These are phyloP conservation scores for Heterohyrax brucei DNA, from an alignment of 2,797 vertebrate genomes.

Conservation along the genomic window DNA sequence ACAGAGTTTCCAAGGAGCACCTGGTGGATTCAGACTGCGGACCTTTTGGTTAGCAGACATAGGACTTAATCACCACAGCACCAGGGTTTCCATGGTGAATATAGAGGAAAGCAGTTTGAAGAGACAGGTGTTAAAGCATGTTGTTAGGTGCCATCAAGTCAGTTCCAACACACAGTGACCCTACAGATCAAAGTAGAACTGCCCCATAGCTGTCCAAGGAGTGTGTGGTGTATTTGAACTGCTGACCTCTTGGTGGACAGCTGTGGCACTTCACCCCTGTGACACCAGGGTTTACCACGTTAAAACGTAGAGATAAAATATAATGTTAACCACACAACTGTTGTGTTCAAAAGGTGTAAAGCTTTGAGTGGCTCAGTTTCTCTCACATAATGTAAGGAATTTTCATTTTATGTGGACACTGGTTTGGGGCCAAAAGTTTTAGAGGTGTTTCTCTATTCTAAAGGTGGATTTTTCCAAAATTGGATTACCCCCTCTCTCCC, in stretches of 20 bases:
- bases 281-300: not conserved
- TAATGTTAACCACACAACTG: not conserved
- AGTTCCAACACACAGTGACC: too few species aligned
- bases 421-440: not conserved
- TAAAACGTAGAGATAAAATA: constrained; percentile 43
- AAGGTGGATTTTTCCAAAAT: not conserved
- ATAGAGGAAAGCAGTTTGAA: constrained; percentile 13
- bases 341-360: not conserved
- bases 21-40: too few species aligned
- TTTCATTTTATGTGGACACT: constrained; percentile 15
- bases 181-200: too few species aligned
- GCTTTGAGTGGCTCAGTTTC: not conserved
- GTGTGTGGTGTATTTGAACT: too few species aligned
- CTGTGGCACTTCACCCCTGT: too few species aligned
- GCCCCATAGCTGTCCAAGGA: too few species aligned
- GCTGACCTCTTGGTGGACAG: too few species aligned
- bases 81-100: too few species aligned
- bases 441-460: constrained; percentile 17
- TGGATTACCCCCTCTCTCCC: not conserved
- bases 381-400: constrained; percentile 4
- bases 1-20: too few species aligned
- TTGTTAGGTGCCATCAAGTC: too few species aligned
- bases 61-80: too few species aligned
- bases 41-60: too few species aligned
- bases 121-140: constrained; percentile 12